phyloP scores from a whole-genome alignment of 2,888 invertebrate species.

The Drosophila prostipennis region DNA sequence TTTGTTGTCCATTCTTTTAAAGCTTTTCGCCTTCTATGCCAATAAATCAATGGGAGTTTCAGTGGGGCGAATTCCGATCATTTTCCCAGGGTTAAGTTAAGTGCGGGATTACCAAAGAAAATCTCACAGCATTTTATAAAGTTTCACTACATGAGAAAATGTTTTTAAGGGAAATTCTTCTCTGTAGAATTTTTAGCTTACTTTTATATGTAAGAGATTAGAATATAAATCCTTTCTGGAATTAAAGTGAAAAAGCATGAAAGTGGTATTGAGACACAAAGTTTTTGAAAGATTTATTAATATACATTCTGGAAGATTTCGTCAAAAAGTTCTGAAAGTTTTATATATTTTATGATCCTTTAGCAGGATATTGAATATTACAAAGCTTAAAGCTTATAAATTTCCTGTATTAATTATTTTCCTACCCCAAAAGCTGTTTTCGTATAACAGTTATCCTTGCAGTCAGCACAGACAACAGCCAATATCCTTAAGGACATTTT shows the following conservation, averaged over 20 bases:
- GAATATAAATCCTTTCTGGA: not conserved
- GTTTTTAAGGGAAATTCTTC: constrained; percentile 9
- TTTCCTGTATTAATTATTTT: not conserved
- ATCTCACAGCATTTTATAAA: constrained; percentile 26
- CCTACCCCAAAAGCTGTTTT: not conserved
- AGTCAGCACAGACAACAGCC: constrained; percentile 6
- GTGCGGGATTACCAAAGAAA: constrained; percentile 27
- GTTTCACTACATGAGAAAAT: not conserved
- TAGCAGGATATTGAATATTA: not conserved
- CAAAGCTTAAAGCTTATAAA: not conserved
- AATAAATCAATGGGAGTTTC: constrained; percentile 67
- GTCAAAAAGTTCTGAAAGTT: not conserved
- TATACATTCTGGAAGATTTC: not conserved
- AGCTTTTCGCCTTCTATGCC: constrained; percentile 41
- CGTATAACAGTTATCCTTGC: constrained; percentile 12
- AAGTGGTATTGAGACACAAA: not conserved
- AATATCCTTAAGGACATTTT: constrained; percentile 2
- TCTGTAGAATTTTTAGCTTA: not conserved
- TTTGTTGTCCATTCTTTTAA: constrained; percentile 31
- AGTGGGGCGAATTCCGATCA: constrained; percentile 51
- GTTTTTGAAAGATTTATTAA: not conserved
- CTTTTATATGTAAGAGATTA: not conserved
- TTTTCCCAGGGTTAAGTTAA: constrained; percentile 42
- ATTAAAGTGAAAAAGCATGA: not conserved
- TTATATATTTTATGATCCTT: too few relatives aligned